Conservation (phyloP, 2,888 invertebrate genomes). For the Drosophila anomalata region DNA sequence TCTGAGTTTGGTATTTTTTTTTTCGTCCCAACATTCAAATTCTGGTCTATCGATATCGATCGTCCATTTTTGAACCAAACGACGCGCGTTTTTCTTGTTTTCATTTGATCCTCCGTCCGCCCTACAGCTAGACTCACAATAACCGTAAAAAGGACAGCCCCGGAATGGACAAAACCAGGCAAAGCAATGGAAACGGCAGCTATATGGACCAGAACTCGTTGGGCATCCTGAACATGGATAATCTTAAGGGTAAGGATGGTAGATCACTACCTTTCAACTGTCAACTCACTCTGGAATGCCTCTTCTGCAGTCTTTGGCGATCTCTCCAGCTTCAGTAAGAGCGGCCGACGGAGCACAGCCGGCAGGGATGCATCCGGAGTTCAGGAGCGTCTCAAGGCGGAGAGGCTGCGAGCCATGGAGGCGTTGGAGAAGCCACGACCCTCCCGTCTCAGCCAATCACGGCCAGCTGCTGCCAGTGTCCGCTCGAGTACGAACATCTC, state of each 20-base stretch:
- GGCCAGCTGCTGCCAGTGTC: slow-evolving; percentile 33
- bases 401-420: slow-evolving; percentile 76
- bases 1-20: not conserved
- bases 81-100: slow-evolving; percentile 44
- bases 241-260: slow-evolving; percentile 65
- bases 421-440: slow-evolving; percentile 68
- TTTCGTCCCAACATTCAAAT: not conserved
- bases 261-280: not conserved
- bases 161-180: slow-evolving; percentile 56
- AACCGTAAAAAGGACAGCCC: not conserved
- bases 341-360: slow-evolving; percentile 21
- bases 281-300: not conserved
- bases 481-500: slow-evolving; percentile 78
- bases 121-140: not conserved
- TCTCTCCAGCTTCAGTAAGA: slow-evolving; percentile 60
- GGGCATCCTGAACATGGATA: slow-evolving; percentile 76
- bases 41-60: slow-evolving; percentile 3
- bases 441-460: slow-evolving; percentile 30
- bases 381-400: slow-evolving; percentile 70
- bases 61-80: slow-evolving; percentile 42
- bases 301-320: slow-evolving; percentile 77
- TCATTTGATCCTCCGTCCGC: slow-evolving; percentile 19
- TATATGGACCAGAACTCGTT: slow-evolving; percentile 66
- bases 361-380: slow-evolving; percentile 46
- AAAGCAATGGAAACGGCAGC: slow-evolving; percentile 26